phyloP scores from a whole-genome alignment of 1,140 invertebrate genomes.

The Cyphomyrmex costatus region DNA sequence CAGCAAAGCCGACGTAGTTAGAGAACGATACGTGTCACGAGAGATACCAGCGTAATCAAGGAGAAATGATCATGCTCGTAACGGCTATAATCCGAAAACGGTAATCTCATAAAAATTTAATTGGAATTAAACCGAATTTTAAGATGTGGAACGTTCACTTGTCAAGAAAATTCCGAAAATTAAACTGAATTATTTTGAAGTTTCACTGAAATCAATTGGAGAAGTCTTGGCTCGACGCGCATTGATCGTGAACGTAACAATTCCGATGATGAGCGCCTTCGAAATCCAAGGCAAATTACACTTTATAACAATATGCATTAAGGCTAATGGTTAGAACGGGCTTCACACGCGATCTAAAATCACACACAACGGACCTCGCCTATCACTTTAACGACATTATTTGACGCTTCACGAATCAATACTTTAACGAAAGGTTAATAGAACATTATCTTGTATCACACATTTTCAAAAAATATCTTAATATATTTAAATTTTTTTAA shows the following conservation, averaged over 20 bases:
- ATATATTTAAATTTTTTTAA: too few species aligned
- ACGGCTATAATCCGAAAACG: background rate
- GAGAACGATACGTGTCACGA: constrained; percentile 29
- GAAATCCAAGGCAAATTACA: constrained; percentile 44
- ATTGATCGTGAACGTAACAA: constrained; percentile 40
- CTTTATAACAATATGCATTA: constrained; percentile 37
- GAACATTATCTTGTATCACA: background rate
- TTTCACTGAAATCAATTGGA: background rate
- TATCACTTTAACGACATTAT: constrained; percentile 35
- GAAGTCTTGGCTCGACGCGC: background rate
- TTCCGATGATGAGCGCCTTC: constrained; percentile 20
- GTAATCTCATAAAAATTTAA: constrained; percentile 16
- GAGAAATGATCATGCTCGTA: constrained; percentile 34
- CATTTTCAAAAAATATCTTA: background rate
- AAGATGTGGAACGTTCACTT: background rate
- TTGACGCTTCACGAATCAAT: background rate
- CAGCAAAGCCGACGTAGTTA: constrained; percentile 54
- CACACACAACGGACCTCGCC: background rate
- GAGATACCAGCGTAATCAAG: constrained; percentile 37
- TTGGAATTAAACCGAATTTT: constrained; percentile 36
- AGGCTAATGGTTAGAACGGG: constrained; percentile 23
- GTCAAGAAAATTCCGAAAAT: background rate
- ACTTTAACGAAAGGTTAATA: constrained; percentile 8
- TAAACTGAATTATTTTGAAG: background rate
- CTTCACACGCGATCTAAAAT: constrained; percentile 48